Percentiles rank a stretch among this genome's conserved stretches.
Conservation (phyloP, 1,140 invertebrate species). For the Drosophila kurseongensis region DNA sequence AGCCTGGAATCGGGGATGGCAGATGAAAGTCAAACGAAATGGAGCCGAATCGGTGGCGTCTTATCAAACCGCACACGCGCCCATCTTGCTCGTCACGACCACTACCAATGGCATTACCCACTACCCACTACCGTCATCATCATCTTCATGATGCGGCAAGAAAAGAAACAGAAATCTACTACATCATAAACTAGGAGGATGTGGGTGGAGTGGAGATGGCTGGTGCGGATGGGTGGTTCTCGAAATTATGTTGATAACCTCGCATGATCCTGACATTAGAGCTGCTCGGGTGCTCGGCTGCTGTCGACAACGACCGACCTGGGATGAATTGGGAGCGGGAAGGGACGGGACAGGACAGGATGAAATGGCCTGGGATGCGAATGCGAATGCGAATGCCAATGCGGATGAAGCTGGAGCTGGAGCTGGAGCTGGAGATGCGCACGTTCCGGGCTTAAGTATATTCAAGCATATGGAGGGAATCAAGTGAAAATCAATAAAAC, state of each 20-base stretch:
- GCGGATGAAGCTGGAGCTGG: not conserved
- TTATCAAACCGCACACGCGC: conserved; percentile 78
- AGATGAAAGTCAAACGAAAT: conserved; percentile 48
- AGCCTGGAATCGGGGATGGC: not conserved
- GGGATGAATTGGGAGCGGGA: conserved; percentile 14
- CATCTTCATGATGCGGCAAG: conserved; percentile 22
- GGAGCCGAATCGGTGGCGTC: conserved; percentile 51
- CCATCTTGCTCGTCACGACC: conserved; percentile 43
- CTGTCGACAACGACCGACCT: conserved; percentile 27
- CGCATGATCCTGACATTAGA: conserved; percentile 80
- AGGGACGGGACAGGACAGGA: not conserved
- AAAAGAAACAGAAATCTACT: conserved; percentile 63
- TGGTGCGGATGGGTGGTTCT: conserved; percentile 51
- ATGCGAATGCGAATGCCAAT: conserved; percentile 7
- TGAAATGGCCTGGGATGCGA: conserved; percentile 9
- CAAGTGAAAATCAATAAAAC: conserved; percentile 83
- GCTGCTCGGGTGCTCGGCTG: conserved; percentile 44
- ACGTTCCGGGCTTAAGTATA: conserved; percentile 80
- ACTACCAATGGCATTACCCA: conserved; percentile 6
- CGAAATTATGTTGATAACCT: conserved; percentile 81
- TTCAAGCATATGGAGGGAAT: conserved; percentile 82
- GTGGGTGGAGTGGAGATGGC: conserved; percentile 31
- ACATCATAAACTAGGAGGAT: conserved; percentile 78
- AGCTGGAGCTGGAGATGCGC: conserved; percentile 65
- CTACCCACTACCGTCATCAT: conserved; percentile 9